Percentiles rank a stretch among this genome's conserved stretches.
Conservation (phyloP, 2,797 vertebrate species). For the Rousettus madagascariensis region DNA sequence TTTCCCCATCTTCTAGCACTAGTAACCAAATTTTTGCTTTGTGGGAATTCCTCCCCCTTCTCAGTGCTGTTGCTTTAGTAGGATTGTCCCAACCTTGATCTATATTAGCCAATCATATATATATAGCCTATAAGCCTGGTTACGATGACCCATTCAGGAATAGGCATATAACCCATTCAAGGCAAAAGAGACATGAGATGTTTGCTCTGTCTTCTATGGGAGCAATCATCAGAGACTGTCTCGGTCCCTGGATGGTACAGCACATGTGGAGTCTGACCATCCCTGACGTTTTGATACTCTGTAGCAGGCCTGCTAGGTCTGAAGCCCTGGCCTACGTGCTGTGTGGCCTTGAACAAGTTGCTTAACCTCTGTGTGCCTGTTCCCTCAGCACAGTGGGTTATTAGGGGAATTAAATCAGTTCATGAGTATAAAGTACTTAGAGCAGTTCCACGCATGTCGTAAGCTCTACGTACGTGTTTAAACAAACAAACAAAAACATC, state of each 20-base stretch:
- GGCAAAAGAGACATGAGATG: neutral
- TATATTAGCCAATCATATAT: neutral
- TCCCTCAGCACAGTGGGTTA: neutral
- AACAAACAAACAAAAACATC: neutral
- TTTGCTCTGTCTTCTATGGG: neutral
- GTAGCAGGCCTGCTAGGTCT: neutral
- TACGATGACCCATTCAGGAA: neutral
- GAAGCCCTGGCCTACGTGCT: neutral
- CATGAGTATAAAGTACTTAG: neutral
- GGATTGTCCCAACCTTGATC: neutral
- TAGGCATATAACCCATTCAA: neutral
- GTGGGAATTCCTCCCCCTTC: neutral
- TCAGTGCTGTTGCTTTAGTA: neutral
- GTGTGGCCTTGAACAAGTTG: neutral
- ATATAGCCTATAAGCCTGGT: neutral
- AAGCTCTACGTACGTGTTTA: neutral
- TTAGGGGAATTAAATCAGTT: neutral
- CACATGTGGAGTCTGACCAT: neutral
- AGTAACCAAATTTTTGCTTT: neutral
- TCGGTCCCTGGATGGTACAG: neutral
- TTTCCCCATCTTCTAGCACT: neutral
- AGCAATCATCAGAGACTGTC: neutral
- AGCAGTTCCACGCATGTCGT: neutral
- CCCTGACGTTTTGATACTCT: neutral
- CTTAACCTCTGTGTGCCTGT: neutral